Evolutionary conservation across 2,113 vertebrate species (phyloP).

Genomic region (Alaudala cheleensis): DNA sequence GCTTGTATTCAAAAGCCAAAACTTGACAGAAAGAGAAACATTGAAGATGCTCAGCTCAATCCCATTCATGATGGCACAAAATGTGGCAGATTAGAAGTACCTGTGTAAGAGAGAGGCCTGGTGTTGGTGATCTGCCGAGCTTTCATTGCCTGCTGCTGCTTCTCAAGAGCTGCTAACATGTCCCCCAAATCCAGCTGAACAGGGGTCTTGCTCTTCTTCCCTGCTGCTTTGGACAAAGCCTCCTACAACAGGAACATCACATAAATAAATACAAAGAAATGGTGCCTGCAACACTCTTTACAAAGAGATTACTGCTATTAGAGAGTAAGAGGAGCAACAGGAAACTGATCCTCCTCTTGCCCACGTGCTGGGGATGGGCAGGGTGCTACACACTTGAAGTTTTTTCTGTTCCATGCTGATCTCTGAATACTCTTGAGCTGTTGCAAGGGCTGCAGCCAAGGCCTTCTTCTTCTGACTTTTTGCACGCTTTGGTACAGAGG

Average conservation of each 20-base stretch:
- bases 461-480: constrained; percentile 99
- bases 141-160: constrained; percentile 96
- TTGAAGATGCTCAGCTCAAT: background rate
- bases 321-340: background rate
- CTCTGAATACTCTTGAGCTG: constrained; percentile 97
- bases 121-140: constrained; percentile 95
- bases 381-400: constrained; percentile 80
- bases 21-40: background rate
- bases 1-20: background rate
- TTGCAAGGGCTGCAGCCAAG: constrained; percentile 93
- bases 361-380: background rate
- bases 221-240: constrained; percentile 94
- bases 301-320: background rate
- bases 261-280: background rate
- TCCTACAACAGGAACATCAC: constrained; percentile 75
- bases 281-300: background rate
- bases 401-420: constrained; percentile 99
- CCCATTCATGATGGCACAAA: background rate
- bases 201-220: constrained; percentile 95
- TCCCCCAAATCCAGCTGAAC: constrained; percentile 97
- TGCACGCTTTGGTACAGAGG: constrained; percentile 95
- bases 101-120: constrained; percentile 90
- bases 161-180: constrained; percentile 95
- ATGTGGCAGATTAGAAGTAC: constrained; percentile 45
- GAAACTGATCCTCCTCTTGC: background rate